Base-by-base conservation (phyloP, 2,113 vertebrate genomes). In the Odontesthes bonariensis region DNA sequence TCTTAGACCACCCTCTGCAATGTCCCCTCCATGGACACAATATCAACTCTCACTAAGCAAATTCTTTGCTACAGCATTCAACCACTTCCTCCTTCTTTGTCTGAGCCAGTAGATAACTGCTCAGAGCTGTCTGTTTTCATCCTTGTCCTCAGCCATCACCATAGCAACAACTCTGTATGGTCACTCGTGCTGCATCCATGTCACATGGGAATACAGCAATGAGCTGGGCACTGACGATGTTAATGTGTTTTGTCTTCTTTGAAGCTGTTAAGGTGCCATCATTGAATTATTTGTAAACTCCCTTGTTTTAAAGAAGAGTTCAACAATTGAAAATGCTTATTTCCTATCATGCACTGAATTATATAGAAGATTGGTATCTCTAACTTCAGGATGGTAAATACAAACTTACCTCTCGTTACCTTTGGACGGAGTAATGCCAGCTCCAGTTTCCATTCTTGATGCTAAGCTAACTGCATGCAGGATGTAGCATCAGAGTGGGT, bases 21-120 rank as follows among this genome's bases (percentile, higher is more conserved):
- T 2, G n/a, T 69, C 60, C 31, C 58, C 8, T 59, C 49, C 1
- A 0, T n/a, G 52, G 51, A 73, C 75, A 42, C 57, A 16, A 75
- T 78, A 79, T 76, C 76, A 58, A 58, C 61, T 44, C 69, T 75
- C 56, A 12, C 57, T 76, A 65, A 27, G 85, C 79, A 88, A 76
- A 63, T 71, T 60, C 67, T 51, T 79, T 22, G 6, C 63, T 19
- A 4, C 75, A 84, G 57, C 75, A 22, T 72, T 65, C 51, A 31
- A 35, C 83, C 86, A 84, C 85, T 84, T 90, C 88, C 82, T 84
- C 82, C 86, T 88, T 70, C 82, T 87, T 75, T 80, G 66, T 89
- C 57, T 19, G 80, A 72, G 72, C 68, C 70, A 69, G 70, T 61
- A 75, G 84, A 86, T 87, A 82, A 82, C 78, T 44, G 52, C 74